Base-by-base conservation (phyloP, 2,888 invertebrate species). In the Nudaria mundana region DNA sequence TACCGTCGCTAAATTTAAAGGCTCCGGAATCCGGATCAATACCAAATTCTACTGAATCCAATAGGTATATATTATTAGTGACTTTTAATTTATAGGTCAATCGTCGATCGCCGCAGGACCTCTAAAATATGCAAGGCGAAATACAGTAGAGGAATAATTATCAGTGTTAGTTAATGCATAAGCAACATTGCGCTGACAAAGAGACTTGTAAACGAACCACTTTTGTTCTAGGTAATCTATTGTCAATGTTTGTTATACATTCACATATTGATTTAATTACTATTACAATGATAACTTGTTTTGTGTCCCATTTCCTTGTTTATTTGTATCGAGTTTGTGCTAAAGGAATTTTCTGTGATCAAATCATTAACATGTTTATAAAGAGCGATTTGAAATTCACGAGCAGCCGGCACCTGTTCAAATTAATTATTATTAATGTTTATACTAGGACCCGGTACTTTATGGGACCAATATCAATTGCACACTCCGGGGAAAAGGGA, bases 181-280 rank as follows among this genome's bases (percentile, higher is more conserved):
- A 14, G 28, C 11, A 28, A 32, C 22, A 44, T 46, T 54, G 52
- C 14, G 52, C 52, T 36, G 35, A 52, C 60, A 55, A 61, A 58
- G 49, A 55, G 16, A 46, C 56, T 43, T 43, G 20, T n/a, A 37
- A 55, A 22, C 34, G 37, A 38, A 43, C 47, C 38, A 51, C 47
- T 52, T 56, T 54, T 38, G 48, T 56, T 44, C 22, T 29, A 8
- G 28, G 31, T 56, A 56, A 69, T 70, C 68, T 56, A 38, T 40
- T 47, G 53, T 59, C 47, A 69, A 66, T 60, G 44, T 53, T 58
- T 48, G 20, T 40, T 37, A 25, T 14, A 49, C 48, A 56, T 58
- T 58, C 52, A 61, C 54, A 51, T 48, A 56, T 52, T 52, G 40
- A 44, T 55, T 48, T 37, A 52, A 51, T 52, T 57, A 57, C 28